Percentiles rank a stretch among this genome's conserved stretches.
phyloP scores from a whole-genome alignment of 2,888 invertebrate genomes.

The Brachypalpus laphriformis region DNA sequence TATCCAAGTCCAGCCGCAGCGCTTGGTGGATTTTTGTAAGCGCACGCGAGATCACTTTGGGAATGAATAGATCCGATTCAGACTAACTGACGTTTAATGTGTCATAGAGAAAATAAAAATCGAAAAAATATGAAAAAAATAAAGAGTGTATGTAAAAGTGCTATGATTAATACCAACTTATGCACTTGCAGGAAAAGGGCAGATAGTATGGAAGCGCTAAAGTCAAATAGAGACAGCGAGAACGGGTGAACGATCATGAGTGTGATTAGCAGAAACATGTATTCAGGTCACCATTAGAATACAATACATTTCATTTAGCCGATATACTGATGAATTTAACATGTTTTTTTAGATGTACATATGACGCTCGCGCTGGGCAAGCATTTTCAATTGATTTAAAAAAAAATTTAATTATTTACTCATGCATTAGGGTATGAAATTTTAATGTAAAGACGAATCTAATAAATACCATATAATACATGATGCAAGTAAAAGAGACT shows the following conservation, averaged over 20 bases:
- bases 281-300: slow-evolving; percentile 59
- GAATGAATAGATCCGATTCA: slow-evolving; percentile 54
- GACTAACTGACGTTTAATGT: slow-evolving; percentile 48
- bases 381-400: not conserved
- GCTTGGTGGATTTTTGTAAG: not conserved
- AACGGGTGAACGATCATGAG: slow-evolving; percentile 43
- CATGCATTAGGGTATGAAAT: not conserved
- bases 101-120: slow-evolving; percentile 32
- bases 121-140: slow-evolving; percentile 10
- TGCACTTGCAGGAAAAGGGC: slow-evolving; percentile 33
- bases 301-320: slow-evolving; percentile 58
- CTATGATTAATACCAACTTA: slow-evolving; percentile 43
- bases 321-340: slow-evolving; percentile 55
- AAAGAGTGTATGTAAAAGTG: slow-evolving; percentile 28
- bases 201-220: not conserved
- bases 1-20: not conserved
- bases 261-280: slow-evolving; percentile 58
- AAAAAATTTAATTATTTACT: not conserved
- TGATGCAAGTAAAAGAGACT: too few species aligned
- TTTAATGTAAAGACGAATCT: not conserved
- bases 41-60: slow-evolving; percentile 9
- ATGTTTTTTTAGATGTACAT: slow-evolving; percentile 5
- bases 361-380: not conserved
- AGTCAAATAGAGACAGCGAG: slow-evolving; percentile 20
- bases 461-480: too few species aligned